A percentile compares a stretch with the other conserved stretches of the same genome.
These are phyloP conservation scores for Sabatieria punctata DNA, from an alignment of 2,888 invertebrate genomes.

Conservation along the genomic window DNA sequence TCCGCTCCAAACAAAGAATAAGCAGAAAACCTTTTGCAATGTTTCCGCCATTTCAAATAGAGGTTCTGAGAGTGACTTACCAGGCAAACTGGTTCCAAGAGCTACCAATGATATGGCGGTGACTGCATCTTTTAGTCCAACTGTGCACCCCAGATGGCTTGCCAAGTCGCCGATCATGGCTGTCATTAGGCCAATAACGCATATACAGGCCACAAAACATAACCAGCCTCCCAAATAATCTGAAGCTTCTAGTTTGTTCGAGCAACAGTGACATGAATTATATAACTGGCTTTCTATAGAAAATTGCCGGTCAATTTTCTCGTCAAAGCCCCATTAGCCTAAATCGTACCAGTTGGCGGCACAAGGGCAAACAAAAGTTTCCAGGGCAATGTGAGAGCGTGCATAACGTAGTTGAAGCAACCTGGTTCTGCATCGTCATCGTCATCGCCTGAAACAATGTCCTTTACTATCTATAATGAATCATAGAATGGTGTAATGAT, in stretches of 20 bases:
- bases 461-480: background rate
- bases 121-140: conserved; percentile 85
- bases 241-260: conserved; percentile 35
- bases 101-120: conserved; percentile 96
- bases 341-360: conserved; percentile 74
- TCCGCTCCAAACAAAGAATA: no score
- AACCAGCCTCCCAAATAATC: conserved; percentile 81
- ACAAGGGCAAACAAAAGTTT: conserved; percentile 91
- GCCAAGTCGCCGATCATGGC: conserved; percentile 93
- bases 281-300: no score
- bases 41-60: no score
- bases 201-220: conserved; percentile 78
- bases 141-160: conserved; percentile 87
- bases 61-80: conserved; percentile 40
- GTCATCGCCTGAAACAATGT: conserved; percentile 8
- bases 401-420: conserved; percentile 77
- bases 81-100: conserved; percentile 93
- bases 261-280: background rate
- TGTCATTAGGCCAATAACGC: conserved; percentile 79
- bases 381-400: conserved; percentile 90
- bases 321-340: background rate
- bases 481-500: background rate
- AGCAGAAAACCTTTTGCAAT: no score
- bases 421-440: conserved; percentile 45
- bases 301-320: background rate